These are phyloP conservation scores for Sarcophaga peregrina DNA, from an alignment of 1,140 invertebrate species.

Conservation along the genomic window DNA sequence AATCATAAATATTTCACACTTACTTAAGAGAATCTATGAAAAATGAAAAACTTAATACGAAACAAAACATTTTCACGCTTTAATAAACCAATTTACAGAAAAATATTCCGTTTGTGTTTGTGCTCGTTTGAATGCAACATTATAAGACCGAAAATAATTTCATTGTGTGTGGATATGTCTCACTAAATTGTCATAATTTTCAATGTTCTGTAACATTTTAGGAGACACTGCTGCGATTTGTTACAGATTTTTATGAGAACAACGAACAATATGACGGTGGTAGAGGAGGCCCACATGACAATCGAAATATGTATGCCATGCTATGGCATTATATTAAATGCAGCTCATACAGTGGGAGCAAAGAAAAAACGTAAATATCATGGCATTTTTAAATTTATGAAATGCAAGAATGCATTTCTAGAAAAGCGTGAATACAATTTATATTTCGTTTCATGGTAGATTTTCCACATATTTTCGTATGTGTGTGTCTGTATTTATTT, in stretches of 20 bases:
- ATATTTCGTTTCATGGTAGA: slow-evolving; percentile 16
- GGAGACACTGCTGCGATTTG: slow-evolving; percentile 2
- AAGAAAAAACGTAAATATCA: no score
- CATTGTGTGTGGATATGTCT: background rate
- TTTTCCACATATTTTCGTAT: background rate
- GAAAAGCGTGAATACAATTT: slow-evolving; percentile 8
- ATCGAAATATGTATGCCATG: no score
- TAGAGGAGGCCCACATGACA: background rate
- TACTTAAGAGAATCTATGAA: slow-evolving; percentile 15
- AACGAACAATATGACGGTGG: no score
- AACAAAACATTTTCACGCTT: slow-evolving; percentile 35
- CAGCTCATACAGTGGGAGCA: background rate
- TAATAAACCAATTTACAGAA: slow-evolving; percentile 15
- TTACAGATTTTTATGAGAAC: background rate
- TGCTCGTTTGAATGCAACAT: background rate
- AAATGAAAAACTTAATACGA: background rate
- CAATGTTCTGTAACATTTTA: slow-evolving; percentile 32
- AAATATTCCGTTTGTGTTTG: background rate
- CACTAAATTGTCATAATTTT: slow-evolving; percentile 27
- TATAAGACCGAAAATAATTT: slow-evolving; percentile 2
- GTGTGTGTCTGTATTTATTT: background rate
- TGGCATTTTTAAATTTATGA: background rate
- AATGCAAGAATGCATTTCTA: slow-evolving; percentile 6
- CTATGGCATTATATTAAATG: background rate
- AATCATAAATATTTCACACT: slow-evolving; percentile 30